These are phyloP conservation scores for Mormyrus hasselquistii DNA, from an alignment of 2,797 vertebrate species.

Conservation along the genomic window DNA sequence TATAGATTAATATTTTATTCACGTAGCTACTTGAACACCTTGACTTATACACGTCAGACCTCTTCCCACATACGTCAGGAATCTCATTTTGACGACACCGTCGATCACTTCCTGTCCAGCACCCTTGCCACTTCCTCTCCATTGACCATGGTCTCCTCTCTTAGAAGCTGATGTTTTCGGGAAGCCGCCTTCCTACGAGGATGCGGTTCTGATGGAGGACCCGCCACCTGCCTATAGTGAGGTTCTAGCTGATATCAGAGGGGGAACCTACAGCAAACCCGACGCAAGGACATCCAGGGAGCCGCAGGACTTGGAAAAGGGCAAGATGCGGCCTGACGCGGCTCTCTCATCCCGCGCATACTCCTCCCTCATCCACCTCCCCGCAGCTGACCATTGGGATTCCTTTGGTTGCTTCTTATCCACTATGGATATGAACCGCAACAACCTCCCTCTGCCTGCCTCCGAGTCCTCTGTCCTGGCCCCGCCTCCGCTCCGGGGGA, in stretches of 20 bases:
- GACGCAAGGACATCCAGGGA: conserved; percentile 30
- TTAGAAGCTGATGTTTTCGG: conserved; percentile 73
- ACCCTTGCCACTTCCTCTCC: not conserved
- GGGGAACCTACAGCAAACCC: conserved; percentile 70
- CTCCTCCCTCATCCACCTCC: conserved; percentile 78
- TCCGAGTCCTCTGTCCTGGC: conserved; percentile 59
- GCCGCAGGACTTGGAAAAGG: conserved; percentile 70
- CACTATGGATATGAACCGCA: conserved; percentile 64
- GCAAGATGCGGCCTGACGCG: conserved; percentile 69
- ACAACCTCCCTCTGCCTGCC: conserved; percentile 64
- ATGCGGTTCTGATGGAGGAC: conserved; percentile 91
- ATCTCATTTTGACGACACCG: not conserved
- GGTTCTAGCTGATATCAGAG: conserved; percentile 80
- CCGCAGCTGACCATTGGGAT: conserved; percentile 65
- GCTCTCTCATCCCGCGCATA: conserved; percentile 74
- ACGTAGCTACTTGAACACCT: not conserved
- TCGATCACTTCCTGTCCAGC: not conserved
- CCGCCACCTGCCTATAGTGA: conserved; percentile 90
- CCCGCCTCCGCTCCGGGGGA: conserved; percentile 63
- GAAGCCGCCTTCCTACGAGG: conserved; percentile 89
- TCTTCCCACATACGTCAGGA: not conserved
- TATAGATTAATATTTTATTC: not conserved
- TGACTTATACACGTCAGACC: not conserved
- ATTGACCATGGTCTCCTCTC: not conserved
- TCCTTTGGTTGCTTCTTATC: conserved; percentile 64